Percentiles rank a stretch among this genome's conserved stretches.
Conservation (phyloP, 2,113 vertebrate genomes). For the Emydura subglobosa region DNA sequence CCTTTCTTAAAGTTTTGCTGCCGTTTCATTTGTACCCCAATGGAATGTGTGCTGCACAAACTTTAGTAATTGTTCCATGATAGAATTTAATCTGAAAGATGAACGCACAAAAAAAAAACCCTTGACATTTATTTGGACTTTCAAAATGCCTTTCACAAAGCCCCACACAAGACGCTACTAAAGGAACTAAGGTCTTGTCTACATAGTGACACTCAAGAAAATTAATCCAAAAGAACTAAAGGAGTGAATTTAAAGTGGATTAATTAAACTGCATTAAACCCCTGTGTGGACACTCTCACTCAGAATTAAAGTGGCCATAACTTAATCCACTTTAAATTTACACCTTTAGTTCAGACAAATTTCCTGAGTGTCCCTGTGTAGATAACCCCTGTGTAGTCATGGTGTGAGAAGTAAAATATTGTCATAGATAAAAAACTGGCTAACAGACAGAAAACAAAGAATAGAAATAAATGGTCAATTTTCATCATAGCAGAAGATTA, state of each 20-base stretch:
- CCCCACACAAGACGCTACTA: background rate
- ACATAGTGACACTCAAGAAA: too few relatives aligned
- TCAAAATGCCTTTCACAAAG: background rate
- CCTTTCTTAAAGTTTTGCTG: background rate
- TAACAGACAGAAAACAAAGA: background rate
- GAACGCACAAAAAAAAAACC: background rate
- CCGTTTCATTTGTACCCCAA: accelerated
- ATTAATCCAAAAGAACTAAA: too few relatives aligned
- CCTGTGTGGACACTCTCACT: too few relatives aligned
- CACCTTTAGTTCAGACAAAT: too few relatives aligned
- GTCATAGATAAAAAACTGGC: background rate
- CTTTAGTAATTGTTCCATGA: background rate
- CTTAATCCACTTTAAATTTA: too few relatives aligned
- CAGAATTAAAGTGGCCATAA: too few relatives aligned
- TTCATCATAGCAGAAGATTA: background rate
- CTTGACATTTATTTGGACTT: too few relatives aligned
- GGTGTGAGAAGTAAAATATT: background rate
- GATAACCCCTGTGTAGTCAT: too few relatives aligned
- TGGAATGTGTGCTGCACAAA: background rate
- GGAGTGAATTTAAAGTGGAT: too few relatives aligned
- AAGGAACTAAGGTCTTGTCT: background rate
- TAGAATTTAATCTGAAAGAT: background rate
- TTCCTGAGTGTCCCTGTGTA: too few relatives aligned
- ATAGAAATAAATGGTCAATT: background rate
- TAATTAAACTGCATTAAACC: too few relatives aligned